These are phyloP conservation scores for Dendrocincla fuliginosa DNA, from an alignment of 2,797 vertebrate species.

Conservation along the genomic window DNA sequence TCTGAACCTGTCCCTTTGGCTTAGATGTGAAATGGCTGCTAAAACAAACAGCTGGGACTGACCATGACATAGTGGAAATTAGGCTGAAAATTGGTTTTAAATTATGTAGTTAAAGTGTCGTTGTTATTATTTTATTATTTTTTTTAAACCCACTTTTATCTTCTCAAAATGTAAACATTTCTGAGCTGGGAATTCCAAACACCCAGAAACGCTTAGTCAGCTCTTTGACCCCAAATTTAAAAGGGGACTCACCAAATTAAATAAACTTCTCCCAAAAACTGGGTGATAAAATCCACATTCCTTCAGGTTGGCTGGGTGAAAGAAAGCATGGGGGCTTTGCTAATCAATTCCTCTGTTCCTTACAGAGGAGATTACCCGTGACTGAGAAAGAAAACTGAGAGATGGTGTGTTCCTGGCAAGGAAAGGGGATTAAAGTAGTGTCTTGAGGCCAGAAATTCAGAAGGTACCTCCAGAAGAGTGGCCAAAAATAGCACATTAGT, in stretches of 20 bases:
- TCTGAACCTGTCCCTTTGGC: not conserved
- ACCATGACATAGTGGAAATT: not conserved
- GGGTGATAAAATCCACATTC: not conserved
- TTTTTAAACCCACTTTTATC: not conserved
- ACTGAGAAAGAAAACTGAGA: not conserved
- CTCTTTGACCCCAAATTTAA: not conserved
- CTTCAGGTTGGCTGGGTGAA: not conserved
- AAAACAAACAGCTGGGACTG: not conserved
- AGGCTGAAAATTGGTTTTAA: not conserved
- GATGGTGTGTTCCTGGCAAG: not conserved
- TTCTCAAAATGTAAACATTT: not conserved
- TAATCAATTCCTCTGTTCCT: not conserved
- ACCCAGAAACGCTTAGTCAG: not conserved
- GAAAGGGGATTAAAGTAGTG: not conserved
- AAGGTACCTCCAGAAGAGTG: not conserved
- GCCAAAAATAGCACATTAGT: not conserved
- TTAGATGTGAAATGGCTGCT: not conserved
- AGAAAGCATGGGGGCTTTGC: rapidly evolving
- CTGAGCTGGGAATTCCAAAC: not conserved
- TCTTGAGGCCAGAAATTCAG: not conserved
- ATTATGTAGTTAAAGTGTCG: rapidly evolving
- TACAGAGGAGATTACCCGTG: not conserved
- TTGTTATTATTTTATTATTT: not conserved
- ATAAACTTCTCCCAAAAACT: not conserved
- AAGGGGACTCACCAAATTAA: not conserved